Conservation (phyloP, 2,113 vertebrate species). For the Ceyx cyanopectus region DNA sequence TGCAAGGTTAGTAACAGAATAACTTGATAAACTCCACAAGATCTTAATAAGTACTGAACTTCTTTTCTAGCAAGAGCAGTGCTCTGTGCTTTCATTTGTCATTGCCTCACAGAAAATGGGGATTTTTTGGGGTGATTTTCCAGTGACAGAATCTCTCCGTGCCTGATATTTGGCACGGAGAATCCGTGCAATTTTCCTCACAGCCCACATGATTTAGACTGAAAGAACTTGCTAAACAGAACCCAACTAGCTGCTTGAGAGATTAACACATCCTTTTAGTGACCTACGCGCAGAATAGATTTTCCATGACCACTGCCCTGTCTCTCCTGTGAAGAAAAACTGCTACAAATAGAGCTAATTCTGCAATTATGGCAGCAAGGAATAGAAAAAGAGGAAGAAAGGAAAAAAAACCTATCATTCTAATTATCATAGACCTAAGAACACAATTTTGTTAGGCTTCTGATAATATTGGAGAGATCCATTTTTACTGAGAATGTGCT, state of each 20-base stretch:
- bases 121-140: not conserved
- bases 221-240: not conserved
- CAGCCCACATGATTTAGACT: not conserved
- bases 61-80: slow-evolving; percentile 5
- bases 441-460: not conserved
- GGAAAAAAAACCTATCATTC: not conserved
- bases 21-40: slow-evolving; percentile 13
- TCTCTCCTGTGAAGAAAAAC: not conserved
- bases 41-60: not conserved
- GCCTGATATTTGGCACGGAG: not conserved
- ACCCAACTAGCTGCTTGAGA: not conserved
- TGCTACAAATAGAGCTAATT: not conserved
- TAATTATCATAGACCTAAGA: not conserved
- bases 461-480: not conserved
- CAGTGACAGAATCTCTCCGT: not conserved
- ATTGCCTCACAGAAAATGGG: not conserved
- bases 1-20: slow-evolving; percentile 4
- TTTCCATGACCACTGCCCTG: not conserved
- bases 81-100: not conserved
- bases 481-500: not conserved
- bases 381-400: not conserved
- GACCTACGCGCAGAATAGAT: not conserved
- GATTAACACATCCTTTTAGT: not conserved
- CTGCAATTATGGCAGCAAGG: not conserved
- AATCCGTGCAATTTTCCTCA: not conserved